Conservation (phyloP, 2,113 vertebrate genomes). For the Rhinolophus sinicus region DNA sequence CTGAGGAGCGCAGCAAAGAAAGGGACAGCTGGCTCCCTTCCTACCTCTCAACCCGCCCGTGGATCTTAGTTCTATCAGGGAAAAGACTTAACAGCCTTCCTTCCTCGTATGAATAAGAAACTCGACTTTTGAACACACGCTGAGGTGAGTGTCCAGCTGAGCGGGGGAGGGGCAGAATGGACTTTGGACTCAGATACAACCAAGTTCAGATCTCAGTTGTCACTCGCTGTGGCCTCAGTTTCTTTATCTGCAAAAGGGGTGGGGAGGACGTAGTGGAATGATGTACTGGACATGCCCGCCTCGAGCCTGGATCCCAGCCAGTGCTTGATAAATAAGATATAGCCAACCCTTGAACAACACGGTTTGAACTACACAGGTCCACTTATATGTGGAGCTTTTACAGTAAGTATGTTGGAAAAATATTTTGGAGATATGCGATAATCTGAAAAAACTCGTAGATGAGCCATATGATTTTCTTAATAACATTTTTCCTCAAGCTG, state of each 20-base stretch:
- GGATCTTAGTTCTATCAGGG: background rate
- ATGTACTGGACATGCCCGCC: rapidly evolving
- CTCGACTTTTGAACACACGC: background rate
- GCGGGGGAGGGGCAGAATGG: background rate
- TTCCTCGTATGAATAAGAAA: background rate
- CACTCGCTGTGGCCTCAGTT: background rate
- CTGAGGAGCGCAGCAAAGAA: background rate
- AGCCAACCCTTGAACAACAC: background rate
- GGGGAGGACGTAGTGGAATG: background rate
- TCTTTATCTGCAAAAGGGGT: background rate
- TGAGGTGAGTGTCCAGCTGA: background rate
- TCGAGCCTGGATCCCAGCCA: background rate
- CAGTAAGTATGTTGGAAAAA: too few species aligned
- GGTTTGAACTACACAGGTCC: background rate
- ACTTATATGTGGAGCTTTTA: background rate
- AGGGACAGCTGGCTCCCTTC: background rate
- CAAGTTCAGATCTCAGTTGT: background rate
- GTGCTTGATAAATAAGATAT: background rate
- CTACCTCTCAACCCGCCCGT: background rate
- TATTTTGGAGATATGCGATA: background rate
- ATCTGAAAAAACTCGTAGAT: background rate
- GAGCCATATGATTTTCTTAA: background rate
- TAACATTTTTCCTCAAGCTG: background rate
- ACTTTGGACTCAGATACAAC: background rate
- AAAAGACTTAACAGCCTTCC: background rate